Base-by-base conservation (phyloP, 2,113 vertebrate genomes). In the Hemibagrus wyckioides region DNA sequence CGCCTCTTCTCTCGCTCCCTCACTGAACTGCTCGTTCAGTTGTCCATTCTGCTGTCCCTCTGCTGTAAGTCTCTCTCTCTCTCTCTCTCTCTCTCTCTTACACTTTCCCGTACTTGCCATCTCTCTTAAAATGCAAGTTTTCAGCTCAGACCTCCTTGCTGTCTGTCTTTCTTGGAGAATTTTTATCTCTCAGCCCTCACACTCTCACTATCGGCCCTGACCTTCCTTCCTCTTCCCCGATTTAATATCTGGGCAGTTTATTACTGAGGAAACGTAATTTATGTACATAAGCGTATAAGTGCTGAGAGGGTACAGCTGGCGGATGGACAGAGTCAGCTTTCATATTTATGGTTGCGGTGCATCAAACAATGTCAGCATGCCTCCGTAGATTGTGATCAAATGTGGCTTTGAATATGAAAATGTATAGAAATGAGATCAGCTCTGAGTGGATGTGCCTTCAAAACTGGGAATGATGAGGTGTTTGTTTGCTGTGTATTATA, bases 31-130 rank as follows among this genome's bases (percentile, higher is more conserved):
- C 85, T 87, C 86, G 88, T 94, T 80, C 91, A 93, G 77, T 91
- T 92, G 79, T 90, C 94, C 91, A 77, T 95, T 89, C 92, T 95
- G 87, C 91, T 96, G 83, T 93, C 92, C 87, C 91, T 93, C 84
- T 88, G 92, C 89, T 91, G 95, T 96, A 95, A 96, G 95, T 95
- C 50, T 57, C n/a, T 56, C 23, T 69, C 67, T 82, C 67, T 76
- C 56, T 80, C 54, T 79, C 25, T 75, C 50, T 39, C 54, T 89
- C 75, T 65, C 48, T 75, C 61, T 67, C 56, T 65, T n/a, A 11
- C 23, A 48, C 44, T 4, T 48, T 48, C 44, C 50, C 10, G 23
- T 69, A 11, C 83, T 85, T 75, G 33, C 52, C 36, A 2, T 82
- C 56, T 61, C 30, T 82, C 21, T 28, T 39, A 33, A 57, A 57